These are phyloP conservation scores for Falco cherrug DNA, from an alignment of 2,797 vertebrate genomes.

Conservation along the genomic window DNA sequence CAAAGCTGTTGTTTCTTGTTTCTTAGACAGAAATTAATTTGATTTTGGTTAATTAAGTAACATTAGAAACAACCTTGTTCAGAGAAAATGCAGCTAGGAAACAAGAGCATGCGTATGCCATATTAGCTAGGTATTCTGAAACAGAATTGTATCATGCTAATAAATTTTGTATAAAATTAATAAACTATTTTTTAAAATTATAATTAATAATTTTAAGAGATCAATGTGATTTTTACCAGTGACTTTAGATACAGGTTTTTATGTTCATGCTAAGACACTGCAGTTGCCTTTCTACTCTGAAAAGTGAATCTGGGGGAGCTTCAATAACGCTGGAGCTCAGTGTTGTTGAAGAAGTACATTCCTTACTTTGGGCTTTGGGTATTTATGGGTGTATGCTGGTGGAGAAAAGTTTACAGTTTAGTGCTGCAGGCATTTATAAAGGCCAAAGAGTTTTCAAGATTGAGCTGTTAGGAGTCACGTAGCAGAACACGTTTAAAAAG, in stretches of 20 bases:
- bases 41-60: constrained; percentile 69
- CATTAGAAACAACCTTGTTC: constrained; percentile 60
- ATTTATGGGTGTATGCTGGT: not conserved
- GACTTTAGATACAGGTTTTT: not conserved
- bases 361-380: not conserved
- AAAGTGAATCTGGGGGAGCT: not conserved
- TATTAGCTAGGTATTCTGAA: not conserved
- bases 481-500: constrained; percentile 17
- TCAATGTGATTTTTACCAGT: constrained; percentile 5
- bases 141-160: not conserved
- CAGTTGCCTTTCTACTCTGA: not conserved
- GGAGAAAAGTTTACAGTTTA: not conserved
- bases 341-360: not conserved
- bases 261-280: not conserved
- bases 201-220: not conserved
- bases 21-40: constrained; percentile 72
- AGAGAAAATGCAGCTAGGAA: constrained; percentile 30
- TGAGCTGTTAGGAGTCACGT: not conserved
- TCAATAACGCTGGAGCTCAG: not conserved
- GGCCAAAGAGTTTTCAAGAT: constrained; percentile 14
- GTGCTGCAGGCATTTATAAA: constrained; percentile 16
- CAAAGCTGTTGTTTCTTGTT: constrained; percentile 66
- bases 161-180: not conserved
- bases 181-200: not conserved
- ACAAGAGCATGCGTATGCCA: constrained; percentile 18